These are phyloP conservation scores for Papilio polytes DNA, from an alignment of 1,140 invertebrate genomes.

Conservation along the genomic window DNA sequence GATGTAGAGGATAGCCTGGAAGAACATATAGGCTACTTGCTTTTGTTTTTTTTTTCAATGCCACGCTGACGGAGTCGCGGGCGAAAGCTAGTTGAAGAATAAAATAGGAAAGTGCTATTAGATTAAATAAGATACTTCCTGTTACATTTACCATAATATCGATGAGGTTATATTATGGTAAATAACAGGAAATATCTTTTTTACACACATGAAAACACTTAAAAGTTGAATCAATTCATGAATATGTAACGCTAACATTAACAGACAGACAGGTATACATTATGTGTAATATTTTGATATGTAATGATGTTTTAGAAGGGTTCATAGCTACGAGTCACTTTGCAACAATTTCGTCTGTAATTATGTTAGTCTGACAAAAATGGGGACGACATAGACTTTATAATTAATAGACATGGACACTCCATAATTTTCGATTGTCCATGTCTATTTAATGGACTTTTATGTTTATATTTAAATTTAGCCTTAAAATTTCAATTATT, in stretches of 20 bases:
- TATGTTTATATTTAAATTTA: background rate
- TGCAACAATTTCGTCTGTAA: constrained; percentile 79
- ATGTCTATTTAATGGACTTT: background rate
- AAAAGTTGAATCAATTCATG: constrained; percentile 25
- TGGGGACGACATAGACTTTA: constrained; percentile 50
- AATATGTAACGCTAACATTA: constrained; percentile 28
- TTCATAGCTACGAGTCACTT: constrained; percentile 78
- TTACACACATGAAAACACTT: background rate
- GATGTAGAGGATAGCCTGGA: too few relatives aligned
- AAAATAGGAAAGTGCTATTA: too few relatives aligned
- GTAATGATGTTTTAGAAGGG: constrained; percentile 67
- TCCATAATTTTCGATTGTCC: background rate
- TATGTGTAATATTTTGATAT: constrained; percentile 56
- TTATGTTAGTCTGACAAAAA: constrained; percentile 77
- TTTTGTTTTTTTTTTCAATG: too few relatives aligned
- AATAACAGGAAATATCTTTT: constrained; percentile 22
- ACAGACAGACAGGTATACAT: constrained; percentile 20
- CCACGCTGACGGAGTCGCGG: too few relatives aligned
- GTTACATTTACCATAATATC: too few relatives aligned
- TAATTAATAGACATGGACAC: constrained; percentile 4
- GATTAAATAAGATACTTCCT: too few relatives aligned
- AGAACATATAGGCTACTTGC: too few relatives aligned
- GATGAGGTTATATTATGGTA: background rate
- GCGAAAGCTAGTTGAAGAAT: too few relatives aligned
- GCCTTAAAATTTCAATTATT: background rate